These are phyloP conservation scores for Paracentrotus lividus DNA, from an alignment of 53 echinoderm and acorn worm species.

Conservation along the genomic window DNA sequence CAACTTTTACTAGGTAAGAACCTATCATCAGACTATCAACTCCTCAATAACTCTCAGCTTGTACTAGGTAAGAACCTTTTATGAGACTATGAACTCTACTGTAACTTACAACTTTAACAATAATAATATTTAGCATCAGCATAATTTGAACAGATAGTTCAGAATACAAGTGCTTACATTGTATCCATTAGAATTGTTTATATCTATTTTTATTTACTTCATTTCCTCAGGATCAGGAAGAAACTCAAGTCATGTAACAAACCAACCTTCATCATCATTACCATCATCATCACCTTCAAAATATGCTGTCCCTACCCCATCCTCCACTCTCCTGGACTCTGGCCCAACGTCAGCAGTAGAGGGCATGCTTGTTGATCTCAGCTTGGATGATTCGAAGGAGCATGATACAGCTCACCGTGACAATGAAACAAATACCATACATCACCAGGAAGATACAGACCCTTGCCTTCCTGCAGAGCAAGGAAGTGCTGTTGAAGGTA, in stretches of 20 bases:
- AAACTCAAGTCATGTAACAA: not conserved
- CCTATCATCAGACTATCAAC: too few relatives aligned
- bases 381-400: conserved; percentile 29
- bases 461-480: not conserved
- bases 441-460: not conserved
- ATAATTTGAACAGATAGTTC: too few relatives aligned
- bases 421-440: too few relatives aligned
- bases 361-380: conserved; percentile 54
- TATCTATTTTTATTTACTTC: not conserved
- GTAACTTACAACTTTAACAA: too few relatives aligned
- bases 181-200: too few relatives aligned
- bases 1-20: conserved; percentile 37
- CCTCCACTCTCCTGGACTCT: not conserved
- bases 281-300: not conserved
- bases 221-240: not conserved
- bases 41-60: too few relatives aligned
- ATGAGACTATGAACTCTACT: too few relatives aligned
- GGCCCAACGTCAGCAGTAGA: conserved; percentile 5
- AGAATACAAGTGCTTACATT: too few relatives aligned
- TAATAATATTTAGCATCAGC: too few relatives aligned
- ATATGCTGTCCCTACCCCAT: not conserved
- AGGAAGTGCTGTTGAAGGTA: not conserved
- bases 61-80: too few relatives aligned
- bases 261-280: not conserved
- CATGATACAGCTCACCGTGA: not conserved